phyloP scores from a whole-genome alignment of 2,888 invertebrate genomes.

The Eretmocerus hayati region DNA sequence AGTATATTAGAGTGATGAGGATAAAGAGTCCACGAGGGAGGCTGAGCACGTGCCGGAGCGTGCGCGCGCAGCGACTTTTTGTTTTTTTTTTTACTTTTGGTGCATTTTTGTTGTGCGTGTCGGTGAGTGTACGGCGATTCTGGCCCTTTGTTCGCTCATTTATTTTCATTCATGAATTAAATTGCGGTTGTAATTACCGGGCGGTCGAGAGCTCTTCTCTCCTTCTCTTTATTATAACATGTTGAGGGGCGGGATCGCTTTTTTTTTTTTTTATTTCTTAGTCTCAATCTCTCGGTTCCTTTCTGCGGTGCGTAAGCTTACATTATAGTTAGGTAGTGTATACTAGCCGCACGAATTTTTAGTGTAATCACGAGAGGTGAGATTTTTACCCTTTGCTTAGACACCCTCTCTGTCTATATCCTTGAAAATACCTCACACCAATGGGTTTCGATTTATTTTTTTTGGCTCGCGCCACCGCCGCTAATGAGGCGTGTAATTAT shows the following conservation, averaged over 20 bases:
- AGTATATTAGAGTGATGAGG: no score
- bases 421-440: not conserved
- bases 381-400: slow-evolving; percentile 6
- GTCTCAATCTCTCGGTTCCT: not conserved
- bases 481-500: slow-evolving; percentile 11
- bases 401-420: no score
- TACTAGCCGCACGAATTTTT: slow-evolving; percentile 1
- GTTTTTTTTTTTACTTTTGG: no score
- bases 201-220: slow-evolving; percentile 4
- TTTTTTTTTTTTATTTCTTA: no score
- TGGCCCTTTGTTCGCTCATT: slow-evolving; percentile 22
- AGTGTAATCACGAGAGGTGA: slow-evolving; percentile 14
- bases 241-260: no score
- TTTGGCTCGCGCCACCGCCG: not conserved
- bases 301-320: not conserved
- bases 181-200: slow-evolving; percentile 24
- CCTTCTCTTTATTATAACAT: no score
- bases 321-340: no score
- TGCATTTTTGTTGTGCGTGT: not conserved
- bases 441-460: not conserved
- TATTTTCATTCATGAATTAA: slow-evolving; percentile 23
- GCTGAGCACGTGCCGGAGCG: slow-evolving; percentile 17
- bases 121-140: not conserved
- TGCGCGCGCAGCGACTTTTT: slow-evolving; percentile 1
- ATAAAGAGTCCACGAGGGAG: no score